Evolutionary conservation across 2,888 invertebrate species (phyloP), one percentile per base, ranked within the genome.

Genomic region (Amiota communis): DNA sequence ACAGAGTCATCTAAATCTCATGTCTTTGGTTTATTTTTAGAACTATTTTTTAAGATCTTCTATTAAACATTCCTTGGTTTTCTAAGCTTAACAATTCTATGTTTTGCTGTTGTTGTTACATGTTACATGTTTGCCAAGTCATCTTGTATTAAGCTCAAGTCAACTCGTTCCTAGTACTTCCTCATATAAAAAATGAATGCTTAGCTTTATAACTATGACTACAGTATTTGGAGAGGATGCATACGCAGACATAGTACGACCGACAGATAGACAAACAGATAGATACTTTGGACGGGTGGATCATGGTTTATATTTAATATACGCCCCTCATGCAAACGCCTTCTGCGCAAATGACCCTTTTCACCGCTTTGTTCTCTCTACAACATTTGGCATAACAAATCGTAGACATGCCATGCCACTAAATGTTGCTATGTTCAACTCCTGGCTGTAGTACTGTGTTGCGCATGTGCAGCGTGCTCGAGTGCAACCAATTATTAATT

Each of bases 401-500:
- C 64, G 63, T 12, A 64, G 63, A 51, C 51, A 63, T 20, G 49
- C 15, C 11, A 47, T 46, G 36, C 36, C 6, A 23, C 23, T 23
- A 63, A 63, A 47, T 36, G 63, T 63, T 63, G 36, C 36, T 36
- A 2, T 36, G 8, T 36, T 36, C 36, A 0, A 6, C 63, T 46
- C 47, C 47, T 63, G 23, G n/a, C n/a, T 36, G 53, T 69, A 63
- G 73, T 61, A 8, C 10, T 59, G 20, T 17, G 72, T 72, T 71
- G 59, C 69, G 71, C 64, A 71, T 77, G 79, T 63, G 78, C 76
- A 72, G 72, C 79, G 79, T 57, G 83, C 78, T 81, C 82, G 80
- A 82, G 81, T 81, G 84, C 83, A 84, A 84, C 84, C 85, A 84
- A 86, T 86, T 85, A 86, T 86, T 86, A 86, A 86, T 86, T 86